Evolutionary conservation across 2,797 vertebrate genomes (phyloP).

Genomic region (Thaleichthys pacificus): DNA sequence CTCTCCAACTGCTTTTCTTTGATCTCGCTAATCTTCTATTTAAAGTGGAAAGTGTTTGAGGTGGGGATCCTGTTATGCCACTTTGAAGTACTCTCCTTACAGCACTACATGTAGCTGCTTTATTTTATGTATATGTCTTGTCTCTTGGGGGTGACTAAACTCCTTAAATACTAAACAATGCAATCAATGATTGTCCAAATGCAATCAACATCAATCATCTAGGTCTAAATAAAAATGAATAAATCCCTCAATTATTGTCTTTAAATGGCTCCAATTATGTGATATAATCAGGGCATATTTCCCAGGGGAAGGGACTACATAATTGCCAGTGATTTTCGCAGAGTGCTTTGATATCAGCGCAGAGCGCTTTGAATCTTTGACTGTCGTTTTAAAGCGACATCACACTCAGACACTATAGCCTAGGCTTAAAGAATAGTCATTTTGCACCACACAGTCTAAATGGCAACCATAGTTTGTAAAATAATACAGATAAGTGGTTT

Average conservation of each 20-base stretch:
- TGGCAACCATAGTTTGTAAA: too few species aligned
- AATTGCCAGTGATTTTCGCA: slow-evolving; percentile 70
- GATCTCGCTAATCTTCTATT: slow-evolving; percentile 68
- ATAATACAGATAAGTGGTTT: background rate
- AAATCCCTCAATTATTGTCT: slow-evolving; percentile 63
- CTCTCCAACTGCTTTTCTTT: slow-evolving; percentile 58
- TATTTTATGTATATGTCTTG: background rate
- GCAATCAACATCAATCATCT: slow-evolving; percentile 39
- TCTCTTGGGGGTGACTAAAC: background rate
- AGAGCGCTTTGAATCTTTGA: slow-evolving; percentile 15
- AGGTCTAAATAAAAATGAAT: slow-evolving; percentile 20
- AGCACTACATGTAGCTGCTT: background rate
- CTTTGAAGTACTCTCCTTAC: background rate
- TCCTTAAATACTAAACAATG: background rate
- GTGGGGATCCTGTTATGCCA: slow-evolving; percentile 38
- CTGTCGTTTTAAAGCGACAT: slow-evolving; percentile 47
- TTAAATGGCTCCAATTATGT: slow-evolving; percentile 70
- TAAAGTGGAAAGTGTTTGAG: slow-evolving; percentile 55
- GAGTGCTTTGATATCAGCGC: slow-evolving; percentile 63
- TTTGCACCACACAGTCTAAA: too few species aligned
- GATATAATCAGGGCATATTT: slow-evolving; percentile 74
- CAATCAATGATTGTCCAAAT: slow-evolving; percentile 20
- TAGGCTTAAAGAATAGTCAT: background rate
- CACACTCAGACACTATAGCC: background rate
- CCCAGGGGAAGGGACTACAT: slow-evolving; percentile 65